Evolutionary conservation across 2,888 invertebrate species (phyloP).

Genomic region (Marronus borbonicus): DNA sequence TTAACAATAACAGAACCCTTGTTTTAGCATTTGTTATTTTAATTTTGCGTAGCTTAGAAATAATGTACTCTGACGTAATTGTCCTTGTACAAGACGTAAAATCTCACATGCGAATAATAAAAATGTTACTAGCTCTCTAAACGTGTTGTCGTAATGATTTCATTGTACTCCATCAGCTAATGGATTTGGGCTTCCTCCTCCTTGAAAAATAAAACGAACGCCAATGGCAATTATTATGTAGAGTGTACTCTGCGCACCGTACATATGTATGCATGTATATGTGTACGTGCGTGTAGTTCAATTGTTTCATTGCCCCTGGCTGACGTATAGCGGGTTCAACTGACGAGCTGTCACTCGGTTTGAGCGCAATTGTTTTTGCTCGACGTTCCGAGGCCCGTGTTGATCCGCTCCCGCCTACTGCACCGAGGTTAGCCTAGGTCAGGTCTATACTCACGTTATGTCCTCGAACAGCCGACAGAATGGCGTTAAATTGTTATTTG

Average conservation of each 20-base stretch:
- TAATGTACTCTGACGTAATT: too few species aligned
- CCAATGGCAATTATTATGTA: slow-evolving; percentile 37
- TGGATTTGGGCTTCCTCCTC: slow-evolving; percentile 2
- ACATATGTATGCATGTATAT: slow-evolving; percentile 4
- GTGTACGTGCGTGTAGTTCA: slow-evolving; percentile 57
- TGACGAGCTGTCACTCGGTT: slow-evolving; percentile 61
- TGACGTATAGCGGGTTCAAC: slow-evolving; percentile 57
- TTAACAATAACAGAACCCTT: too few species aligned
- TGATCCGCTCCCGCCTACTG: slow-evolving; percentile 59
- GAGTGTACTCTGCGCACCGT: slow-evolving; percentile 28
- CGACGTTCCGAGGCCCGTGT: slow-evolving; percentile 57
- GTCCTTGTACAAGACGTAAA: too few species aligned
- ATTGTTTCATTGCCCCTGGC: slow-evolving; percentile 62
- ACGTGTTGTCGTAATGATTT: neutral
- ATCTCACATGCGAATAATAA: too few species aligned
- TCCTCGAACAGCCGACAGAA: slow-evolving; percentile 54
- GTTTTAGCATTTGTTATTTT: too few species aligned
- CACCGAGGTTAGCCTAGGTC: slow-evolving; percentile 57
- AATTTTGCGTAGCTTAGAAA: too few species aligned
- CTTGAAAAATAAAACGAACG: slow-evolving; percentile 25
- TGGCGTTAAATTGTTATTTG: slow-evolving; percentile 61
- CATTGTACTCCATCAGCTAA: slow-evolving; percentile 23
- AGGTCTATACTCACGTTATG: slow-evolving; percentile 61
- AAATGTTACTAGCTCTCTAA: neutral
- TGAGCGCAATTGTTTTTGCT: slow-evolving; percentile 62